These are phyloP conservation scores for Ecliptopera silaceata DNA, from an alignment of 2,888 invertebrate genomes.

Conservation along the genomic window DNA sequence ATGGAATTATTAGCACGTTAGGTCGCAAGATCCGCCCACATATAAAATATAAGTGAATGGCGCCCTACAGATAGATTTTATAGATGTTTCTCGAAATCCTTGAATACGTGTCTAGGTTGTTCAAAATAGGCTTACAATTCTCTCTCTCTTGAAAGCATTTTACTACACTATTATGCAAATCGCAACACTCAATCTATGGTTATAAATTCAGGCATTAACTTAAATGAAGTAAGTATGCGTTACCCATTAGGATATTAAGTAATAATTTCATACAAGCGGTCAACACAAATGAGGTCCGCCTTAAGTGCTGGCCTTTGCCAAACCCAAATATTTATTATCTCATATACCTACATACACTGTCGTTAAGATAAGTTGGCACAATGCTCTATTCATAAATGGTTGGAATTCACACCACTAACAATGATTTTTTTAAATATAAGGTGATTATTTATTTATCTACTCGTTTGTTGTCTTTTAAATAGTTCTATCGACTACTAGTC, in stretches of 20 bases:
- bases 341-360: too few species aligned
- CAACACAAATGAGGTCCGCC: slow-evolving; percentile 22
- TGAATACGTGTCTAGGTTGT: too few species aligned
- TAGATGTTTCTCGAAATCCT: too few species aligned
- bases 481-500: too few species aligned
- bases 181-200: background rate
- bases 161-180: background rate
- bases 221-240: slow-evolving; percentile 2
- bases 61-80: too few species aligned
- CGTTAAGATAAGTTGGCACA: slow-evolving; percentile 14
- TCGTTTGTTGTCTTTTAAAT: too few species aligned
- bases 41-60: too few species aligned
- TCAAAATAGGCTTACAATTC: too few species aligned
- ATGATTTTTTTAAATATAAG: too few species aligned
- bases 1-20: too few species aligned
- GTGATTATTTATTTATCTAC: too few species aligned
- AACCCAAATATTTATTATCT: slow-evolving; percentile 27
- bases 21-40: too few species aligned
- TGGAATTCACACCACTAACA: slow-evolving; percentile 38
- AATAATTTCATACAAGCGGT: slow-evolving; percentile 22
- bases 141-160: background rate
- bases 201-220: background rate
- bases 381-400: background rate
- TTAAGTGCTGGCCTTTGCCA: slow-evolving; percentile 31
- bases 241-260: slow-evolving; percentile 21